Evolutionary conservation across 1,140 invertebrate species (phyloP), one percentile per base, ranked within the genome.

Genomic region (Catajapyx aquilonaris): DNA sequence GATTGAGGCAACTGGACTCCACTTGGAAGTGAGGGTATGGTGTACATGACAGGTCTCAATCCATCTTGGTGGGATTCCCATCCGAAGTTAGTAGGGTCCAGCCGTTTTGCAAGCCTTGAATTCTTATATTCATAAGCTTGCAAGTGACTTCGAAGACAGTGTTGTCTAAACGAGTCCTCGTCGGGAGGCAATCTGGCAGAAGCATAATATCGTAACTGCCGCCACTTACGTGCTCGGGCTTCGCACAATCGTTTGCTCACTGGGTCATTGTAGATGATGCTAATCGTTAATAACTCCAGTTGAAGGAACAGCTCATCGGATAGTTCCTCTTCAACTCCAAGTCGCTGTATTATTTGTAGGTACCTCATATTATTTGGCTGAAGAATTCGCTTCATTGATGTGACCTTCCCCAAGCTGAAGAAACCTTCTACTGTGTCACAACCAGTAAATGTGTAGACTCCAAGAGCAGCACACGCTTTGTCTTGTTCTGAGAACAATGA

Each of bases 111-210:
- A 13, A 31, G 15, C 18, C 30, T 7, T 31, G 3, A 13, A 31
- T 31, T 31, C 18, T 31, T 31, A 17, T 3, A 31, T 17, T 31
- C 30, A 31, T 15, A 31, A 15, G 30, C 30, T 31, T 31, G 30
- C 18, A 31, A n/a, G n/a, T n/a, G n/a, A n/a, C n/a, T n/a, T n/a
- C n/a, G n/a, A n/a, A n/a, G n/a, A n/a, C n/a, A n/a, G 7, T 17
- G 18, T 15, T 31, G 30, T 31, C 18, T 31, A 7, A 31, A 31
- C 18, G 30, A 31, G 30, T 31, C 30, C 15, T 31, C 30, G 18
- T 3, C 30, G 15, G 30, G 30, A 3, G 30, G 30, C 18, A 31
- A 31, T 31, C 30, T 31, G 5, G 30, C 3, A 31, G 30, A 31
- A 31, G 15, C 7, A 31, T 17, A 31, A 17, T 17, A 13, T 15